Percentiles rank a stretch among this genome's conserved stretches.
Conservation (phyloP, 2,113 vertebrate genomes). For the Trachemys scripta region DNA sequence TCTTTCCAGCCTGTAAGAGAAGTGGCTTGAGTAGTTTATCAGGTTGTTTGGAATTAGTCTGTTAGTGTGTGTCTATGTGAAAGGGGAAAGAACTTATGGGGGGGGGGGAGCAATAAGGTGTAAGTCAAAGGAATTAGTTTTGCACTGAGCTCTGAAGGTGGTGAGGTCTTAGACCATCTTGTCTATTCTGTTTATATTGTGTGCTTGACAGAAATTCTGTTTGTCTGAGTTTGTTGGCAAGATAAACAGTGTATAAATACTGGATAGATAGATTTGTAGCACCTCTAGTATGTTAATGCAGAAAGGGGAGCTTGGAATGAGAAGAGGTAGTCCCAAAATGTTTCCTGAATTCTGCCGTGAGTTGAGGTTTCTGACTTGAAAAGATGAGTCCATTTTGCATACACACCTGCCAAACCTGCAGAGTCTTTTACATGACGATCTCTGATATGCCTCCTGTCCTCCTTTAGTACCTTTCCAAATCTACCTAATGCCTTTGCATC, state of each 20-base stretch:
- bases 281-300: neutral
- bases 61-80: rapidly evolving
- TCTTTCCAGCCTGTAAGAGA: neutral
- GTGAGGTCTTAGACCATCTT: neutral
- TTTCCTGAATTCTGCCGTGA: neutral
- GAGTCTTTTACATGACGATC: neutral
- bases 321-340: neutral
- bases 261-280: neutral
- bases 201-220: neutral
- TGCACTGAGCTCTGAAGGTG: neutral
- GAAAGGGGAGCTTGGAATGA: neutral
- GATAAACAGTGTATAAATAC: neutral
- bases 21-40: neutral
- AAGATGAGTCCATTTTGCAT: neutral
- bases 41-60: neutral
- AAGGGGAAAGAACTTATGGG: neutral
- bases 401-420: neutral
- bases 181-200: neutral
- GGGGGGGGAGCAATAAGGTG: neutral
- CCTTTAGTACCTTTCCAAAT: neutral
- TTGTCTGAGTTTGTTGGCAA: neutral
- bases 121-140: neutral
- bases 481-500: neutral
- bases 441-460: neutral
- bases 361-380: neutral